Conservation (phyloP, 2,888 invertebrate species). For the Pterostichus niger region DNA sequence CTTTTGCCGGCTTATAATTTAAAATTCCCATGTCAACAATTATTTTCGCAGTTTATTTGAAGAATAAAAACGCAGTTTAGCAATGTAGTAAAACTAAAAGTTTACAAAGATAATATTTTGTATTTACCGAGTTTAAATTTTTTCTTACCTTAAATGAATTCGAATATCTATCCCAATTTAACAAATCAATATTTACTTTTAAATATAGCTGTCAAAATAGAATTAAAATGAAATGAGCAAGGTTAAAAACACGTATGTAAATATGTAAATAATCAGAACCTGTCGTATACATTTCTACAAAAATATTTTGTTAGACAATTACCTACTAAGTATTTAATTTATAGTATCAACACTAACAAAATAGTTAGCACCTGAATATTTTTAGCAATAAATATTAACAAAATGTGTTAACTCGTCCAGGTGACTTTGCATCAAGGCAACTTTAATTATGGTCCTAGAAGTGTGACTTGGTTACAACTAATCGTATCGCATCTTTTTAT, state of each 20-base stretch:
- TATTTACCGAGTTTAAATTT: no score
- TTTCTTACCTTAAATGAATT: no score
- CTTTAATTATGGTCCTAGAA: constrained; percentile 8
- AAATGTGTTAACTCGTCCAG: constrained; percentile 32
- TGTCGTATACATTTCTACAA: no score
- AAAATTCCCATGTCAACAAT: no score
- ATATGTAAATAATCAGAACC: neutral
- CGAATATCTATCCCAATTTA: no score
- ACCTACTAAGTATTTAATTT: neutral
- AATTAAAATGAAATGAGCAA: no score
- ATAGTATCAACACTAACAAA: constrained; percentile 6
- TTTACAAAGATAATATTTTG: no score
- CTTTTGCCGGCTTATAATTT: no score
- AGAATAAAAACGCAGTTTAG: no score
- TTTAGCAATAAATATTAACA: constrained; percentile 15
- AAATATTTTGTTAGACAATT: neutral
- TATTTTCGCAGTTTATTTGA: no score
- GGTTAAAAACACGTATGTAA: neutral
- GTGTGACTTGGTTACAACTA: neutral
- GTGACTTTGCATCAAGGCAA: constrained; percentile 46
- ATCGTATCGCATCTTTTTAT: neutral
- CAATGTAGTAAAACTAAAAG: no score
- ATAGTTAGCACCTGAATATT: constrained; percentile 18
- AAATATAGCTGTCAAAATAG: no score
- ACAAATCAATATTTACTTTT: neutral